A percentile compares a stretch with the other conserved stretches of the same genome.
Evolutionary conservation across 2,797 vertebrate genomes (phyloP).

Genomic region (Atherinosoma microstoma): DNA sequence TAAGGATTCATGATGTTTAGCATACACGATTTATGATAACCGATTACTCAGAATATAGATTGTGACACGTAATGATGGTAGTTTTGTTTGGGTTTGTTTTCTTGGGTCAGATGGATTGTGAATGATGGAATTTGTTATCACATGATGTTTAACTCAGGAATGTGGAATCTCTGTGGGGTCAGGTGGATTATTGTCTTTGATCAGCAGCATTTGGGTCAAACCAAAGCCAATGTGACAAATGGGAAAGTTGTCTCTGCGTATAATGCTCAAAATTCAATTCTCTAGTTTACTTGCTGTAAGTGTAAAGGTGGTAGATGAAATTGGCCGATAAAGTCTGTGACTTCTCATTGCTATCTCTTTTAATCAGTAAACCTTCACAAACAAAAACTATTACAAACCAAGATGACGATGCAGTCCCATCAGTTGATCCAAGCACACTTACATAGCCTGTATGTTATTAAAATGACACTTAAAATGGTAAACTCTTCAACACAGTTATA

Average conservation of each 20-base stretch:
- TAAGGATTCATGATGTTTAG: slow-evolving; percentile 17
- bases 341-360: background rate
- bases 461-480: background rate
- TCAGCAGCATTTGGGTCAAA: slow-evolving; percentile 61
- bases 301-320: background rate
- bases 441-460: background rate
- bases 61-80: background rate
- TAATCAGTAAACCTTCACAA: background rate
- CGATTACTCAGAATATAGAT: background rate
- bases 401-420: background rate
- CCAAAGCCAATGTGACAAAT: slow-evolving; percentile 51
- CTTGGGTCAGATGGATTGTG: slow-evolving; percentile 22
- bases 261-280: slow-evolving; percentile 33
- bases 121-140: slow-evolving; percentile 60
- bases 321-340: background rate
- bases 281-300: slow-evolving; percentile 36
- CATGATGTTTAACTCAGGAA: slow-evolving; percentile 71
- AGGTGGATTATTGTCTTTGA: slow-evolving; percentile 78
- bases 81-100: slow-evolving; percentile 16
- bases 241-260: slow-evolving; percentile 51
- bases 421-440: background rate
- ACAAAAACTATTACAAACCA: background rate
- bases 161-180: slow-evolving; percentile 73
- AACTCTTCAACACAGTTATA: background rate
- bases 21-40: background rate